These are phyloP conservation scores for Drosophila albomicans DNA, from an alignment of 1,140 invertebrate species.

Conservation along the genomic window DNA sequence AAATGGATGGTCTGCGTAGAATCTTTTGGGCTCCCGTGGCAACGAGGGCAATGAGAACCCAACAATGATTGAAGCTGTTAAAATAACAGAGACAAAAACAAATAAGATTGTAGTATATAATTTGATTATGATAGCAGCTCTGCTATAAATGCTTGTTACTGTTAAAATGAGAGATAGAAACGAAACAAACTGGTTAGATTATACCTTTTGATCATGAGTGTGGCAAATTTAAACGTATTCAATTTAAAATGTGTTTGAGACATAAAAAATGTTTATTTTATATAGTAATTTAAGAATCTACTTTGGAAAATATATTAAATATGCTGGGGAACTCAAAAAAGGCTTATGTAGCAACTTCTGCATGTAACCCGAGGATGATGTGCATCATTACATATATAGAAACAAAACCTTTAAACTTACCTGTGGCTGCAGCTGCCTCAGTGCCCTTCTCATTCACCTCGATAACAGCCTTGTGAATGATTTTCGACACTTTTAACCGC, in stretches of 20 bases:
- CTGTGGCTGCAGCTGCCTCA: conserved; percentile 86
- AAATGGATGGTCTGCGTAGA: conserved; percentile 62
- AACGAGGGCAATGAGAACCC: conserved; percentile 53
- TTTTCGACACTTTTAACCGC: conserved; percentile 37
- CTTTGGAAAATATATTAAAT: too few relatives aligned
- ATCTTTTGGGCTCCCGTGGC: conserved; percentile 31
- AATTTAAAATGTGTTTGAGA: too few relatives aligned
- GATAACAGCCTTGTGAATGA: conserved; percentile 87
- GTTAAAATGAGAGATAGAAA: too few relatives aligned
- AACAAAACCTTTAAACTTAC: conserved; percentile 56
- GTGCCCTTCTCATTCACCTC: conserved; percentile 87
- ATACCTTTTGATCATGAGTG: not conserved
- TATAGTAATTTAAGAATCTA: too few relatives aligned
- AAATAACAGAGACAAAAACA: conserved; percentile 32
- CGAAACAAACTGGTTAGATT: too few relatives aligned
- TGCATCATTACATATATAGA: not conserved
- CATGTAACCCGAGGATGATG: not conserved
- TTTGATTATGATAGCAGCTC: not conserved
- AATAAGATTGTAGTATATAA: conserved; percentile 18
- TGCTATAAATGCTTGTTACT: too few relatives aligned
- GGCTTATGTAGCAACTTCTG: not conserved
- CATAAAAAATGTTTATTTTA: too few relatives aligned
- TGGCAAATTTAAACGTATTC: too few relatives aligned
- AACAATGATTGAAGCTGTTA: conserved; percentile 37
- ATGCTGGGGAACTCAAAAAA: conserved; percentile 38